Conservation (phyloP, 2,797 vertebrate species). For the Moxostoma hubbsi region DNA sequence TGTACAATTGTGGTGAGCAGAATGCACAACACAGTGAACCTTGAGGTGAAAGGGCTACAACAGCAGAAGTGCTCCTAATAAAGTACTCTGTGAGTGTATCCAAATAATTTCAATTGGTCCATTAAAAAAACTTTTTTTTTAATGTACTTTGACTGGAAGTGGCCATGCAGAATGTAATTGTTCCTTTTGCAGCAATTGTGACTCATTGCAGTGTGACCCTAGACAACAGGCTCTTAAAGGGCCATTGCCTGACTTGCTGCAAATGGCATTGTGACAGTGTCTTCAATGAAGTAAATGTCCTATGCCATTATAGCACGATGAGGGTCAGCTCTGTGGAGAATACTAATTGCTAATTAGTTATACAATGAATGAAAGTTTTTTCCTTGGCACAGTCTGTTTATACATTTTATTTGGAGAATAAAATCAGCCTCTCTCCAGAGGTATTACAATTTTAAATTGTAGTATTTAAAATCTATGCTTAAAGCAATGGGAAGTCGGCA, state of each 20-base stretch:
- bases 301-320: constrained; percentile 1
- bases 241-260: constrained; percentile 22
- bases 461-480: neutral
- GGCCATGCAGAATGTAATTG: neutral
- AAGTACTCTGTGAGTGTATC: too few species aligned
- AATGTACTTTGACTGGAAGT: neutral
- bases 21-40: too few species aligned
- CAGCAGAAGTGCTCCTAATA: too few species aligned
- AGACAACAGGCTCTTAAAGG: constrained; percentile 18
- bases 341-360: neutral
- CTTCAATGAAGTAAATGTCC: neutral
- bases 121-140: neutral
- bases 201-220: neutral
- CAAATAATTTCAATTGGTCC: neutral
- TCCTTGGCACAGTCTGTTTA: neutral
- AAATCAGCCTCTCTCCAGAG: neutral
- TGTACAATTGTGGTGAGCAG: too few species aligned
- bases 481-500: neutral
- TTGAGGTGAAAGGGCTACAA: too few species aligned
- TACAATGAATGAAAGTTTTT: neutral
- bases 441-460: neutral
- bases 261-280: constrained; percentile 22
- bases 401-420: neutral
- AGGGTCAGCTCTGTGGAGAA: neutral
- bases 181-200: constrained; percentile 4